Evolutionary conservation across 2,888 invertebrate species (phyloP), one percentile per base, ranked within the genome.

Genomic region (Stenoptilia bipunctidactyla): DNA sequence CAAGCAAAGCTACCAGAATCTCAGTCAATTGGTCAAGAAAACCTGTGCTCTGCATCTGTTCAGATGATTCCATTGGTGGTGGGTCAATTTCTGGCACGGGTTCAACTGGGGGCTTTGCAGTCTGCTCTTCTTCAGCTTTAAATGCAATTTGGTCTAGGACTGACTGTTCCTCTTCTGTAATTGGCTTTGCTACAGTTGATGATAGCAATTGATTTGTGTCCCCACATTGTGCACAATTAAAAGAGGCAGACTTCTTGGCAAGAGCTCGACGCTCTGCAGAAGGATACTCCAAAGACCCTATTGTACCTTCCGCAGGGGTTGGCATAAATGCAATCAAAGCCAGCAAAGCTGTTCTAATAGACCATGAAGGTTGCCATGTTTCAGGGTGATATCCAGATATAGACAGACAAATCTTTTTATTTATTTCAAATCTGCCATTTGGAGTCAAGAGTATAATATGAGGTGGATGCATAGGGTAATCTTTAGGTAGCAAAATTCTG

Each of bases 331-430:
- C 94, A 56, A 97, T 96, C 43, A 97, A 84, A 12, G 97, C 97
- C 48, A 97, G 74, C 42, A 97, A 77, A 9, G 96, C 96, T 39
- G 97, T 97, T 46, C 97, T 87, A 50, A 97, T 96, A 20, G 96
- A 96, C 97, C 97, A 97, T 2, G 95, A 96, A 15, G 97, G 97
- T 62, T 96, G 94, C 97, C 97, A 98, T 27, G 95, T 94, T 72
- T 98, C 97, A n/a, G 97, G 97, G 70, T 97, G 97, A 74, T 96
- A 92, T 3, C 95, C 96, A 44, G 96, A 97, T 56, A 97, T 97
- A 47, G 95, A 96, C 50, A 97, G 79, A 66, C 97, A 98, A 56
- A 98, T 96, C 76, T 97, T 97, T 69, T 94, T 96, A 67, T 94
- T 93, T 6, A 89, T 88, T 80, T 97, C 96, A 79, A 98, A 97